These are phyloP conservation scores for Corydoras sp. DNA, from an alignment of 2,113 vertebrate species.

Conservation along the genomic window DNA sequence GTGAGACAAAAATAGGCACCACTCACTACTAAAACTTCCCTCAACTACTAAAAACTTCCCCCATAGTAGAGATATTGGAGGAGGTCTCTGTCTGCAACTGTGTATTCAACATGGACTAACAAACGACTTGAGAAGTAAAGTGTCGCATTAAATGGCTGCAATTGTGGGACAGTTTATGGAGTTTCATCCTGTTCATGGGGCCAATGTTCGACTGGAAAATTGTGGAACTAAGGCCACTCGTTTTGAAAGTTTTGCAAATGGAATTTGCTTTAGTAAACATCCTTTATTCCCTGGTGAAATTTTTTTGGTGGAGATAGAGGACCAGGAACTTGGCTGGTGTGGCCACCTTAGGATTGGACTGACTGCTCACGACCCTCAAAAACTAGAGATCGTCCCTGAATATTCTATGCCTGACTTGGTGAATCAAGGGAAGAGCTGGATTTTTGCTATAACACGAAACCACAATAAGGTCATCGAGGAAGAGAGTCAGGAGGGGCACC, in stretches of 20 bases:
- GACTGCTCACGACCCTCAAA: conserved; percentile 72
- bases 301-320: conserved; percentile 92
- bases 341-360: conserved; percentile 88
- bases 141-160: conserved; percentile 55
- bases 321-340: conserved; percentile 93
- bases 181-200: conserved; percentile 83
- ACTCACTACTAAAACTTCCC: too few relatives aligned
- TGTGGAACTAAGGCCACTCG: conserved; percentile 77
- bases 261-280: conserved; percentile 86
- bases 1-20: conserved; percentile 65
- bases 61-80: conserved; percentile 8
- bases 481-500: not conserved
- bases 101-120: conserved; percentile 8
- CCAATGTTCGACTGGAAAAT: conserved; percentile 75
- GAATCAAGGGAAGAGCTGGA: conserved; percentile 81
- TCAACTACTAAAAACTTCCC: conserved; percentile 53
- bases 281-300: conserved; percentile 84
- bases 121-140: not conserved
- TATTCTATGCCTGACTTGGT: conserved; percentile 88
- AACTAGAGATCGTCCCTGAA: conserved; percentile 74
- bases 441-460: conserved; percentile 91
- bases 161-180: conserved; percentile 59
- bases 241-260: conserved; percentile 90
- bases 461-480: conserved; percentile 78
- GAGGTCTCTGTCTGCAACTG: not conserved